Evolutionary conservation across 92 coral and sea anemone species (phyloP).

Genomic region (Ricordea florida): DNA sequence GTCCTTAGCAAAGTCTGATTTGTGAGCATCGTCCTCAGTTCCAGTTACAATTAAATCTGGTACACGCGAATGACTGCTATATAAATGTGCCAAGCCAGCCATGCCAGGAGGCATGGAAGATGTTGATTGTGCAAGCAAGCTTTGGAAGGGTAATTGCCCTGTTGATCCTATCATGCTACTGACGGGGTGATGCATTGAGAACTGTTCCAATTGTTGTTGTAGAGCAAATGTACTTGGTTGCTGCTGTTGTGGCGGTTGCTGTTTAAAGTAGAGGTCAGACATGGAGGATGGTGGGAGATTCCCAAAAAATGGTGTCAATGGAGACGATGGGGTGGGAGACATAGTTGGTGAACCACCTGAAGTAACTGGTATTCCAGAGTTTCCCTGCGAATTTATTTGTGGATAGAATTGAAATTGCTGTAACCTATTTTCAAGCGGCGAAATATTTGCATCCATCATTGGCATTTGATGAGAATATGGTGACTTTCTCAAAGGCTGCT

Average conservation of each 20-base stretch:
- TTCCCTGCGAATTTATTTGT: too few relatives aligned
- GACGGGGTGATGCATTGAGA: slow-evolving; percentile 47
- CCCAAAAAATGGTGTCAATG: slow-evolving; percentile 78
- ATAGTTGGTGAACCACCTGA: slow-evolving; percentile 74
- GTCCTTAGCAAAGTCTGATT: slow-evolving; percentile 79
- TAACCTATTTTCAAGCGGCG: slow-evolving; percentile 68
- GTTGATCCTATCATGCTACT: slow-evolving; percentile 25
- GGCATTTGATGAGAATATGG: slow-evolving; percentile 48
- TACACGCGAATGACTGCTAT: slow-evolving; percentile 42
- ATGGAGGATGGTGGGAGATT: slow-evolving; percentile 74
- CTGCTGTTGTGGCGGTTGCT: slow-evolving; percentile 81
- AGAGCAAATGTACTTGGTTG: slow-evolving; percentile 55
- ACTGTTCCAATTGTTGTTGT: slow-evolving; percentile 75
- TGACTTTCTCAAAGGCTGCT: slow-evolving; percentile 45
- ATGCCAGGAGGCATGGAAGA: slow-evolving; percentile 35
- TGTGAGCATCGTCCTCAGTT: slow-evolving; percentile 71
- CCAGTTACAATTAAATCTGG: slow-evolving; percentile 88
- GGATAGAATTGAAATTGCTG: slow-evolving; percentile 78
- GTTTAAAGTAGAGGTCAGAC: slow-evolving; percentile 78
- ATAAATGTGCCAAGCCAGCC: slow-evolving; percentile 60
- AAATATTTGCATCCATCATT: slow-evolving; percentile 39
- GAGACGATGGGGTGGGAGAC: slow-evolving; percentile 79
- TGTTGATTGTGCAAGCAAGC: slow-evolving; percentile 59
- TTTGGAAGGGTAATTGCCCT: slow-evolving; percentile 60
- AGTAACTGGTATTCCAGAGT: slow-evolving; percentile 33